A percentile compares a stretch with the other conserved stretches of the same genome.
These are phyloP conservation scores for Gibbula magus DNA, from an alignment of 2,888 invertebrate species.

Conservation along the genomic window DNA sequence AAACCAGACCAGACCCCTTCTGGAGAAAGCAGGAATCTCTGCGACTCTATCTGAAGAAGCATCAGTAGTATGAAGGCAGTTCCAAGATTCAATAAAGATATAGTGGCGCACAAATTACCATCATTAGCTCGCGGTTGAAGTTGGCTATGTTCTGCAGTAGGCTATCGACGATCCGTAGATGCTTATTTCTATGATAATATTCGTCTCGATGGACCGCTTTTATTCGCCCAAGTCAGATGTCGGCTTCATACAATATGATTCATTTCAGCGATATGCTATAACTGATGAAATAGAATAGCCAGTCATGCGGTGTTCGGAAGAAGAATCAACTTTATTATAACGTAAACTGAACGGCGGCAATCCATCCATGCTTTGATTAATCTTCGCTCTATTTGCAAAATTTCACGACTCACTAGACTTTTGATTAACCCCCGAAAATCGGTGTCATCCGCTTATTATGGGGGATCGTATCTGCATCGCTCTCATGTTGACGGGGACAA, in stretches of 20 bases:
- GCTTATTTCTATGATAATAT: slow-evolving; percentile 45
- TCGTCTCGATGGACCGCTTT: slow-evolving; percentile 31
- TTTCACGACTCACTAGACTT: slow-evolving; percentile 41
- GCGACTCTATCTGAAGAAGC: not conserved
- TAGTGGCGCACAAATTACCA: slow-evolving; percentile 38
- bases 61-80: not conserved
- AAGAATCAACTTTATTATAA: slow-evolving; percentile 40
- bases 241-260: slow-evolving; percentile 42
- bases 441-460: slow-evolving; percentile 28
- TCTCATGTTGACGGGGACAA: slow-evolving; percentile 14
- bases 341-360: slow-evolving; percentile 32
- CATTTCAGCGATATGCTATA: slow-evolving; percentile 42
- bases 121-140: slow-evolving; percentile 35
- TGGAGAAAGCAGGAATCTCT: too few relatives aligned
- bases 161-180: slow-evolving; percentile 25
- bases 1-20: too few relatives aligned
- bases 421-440: slow-evolving; percentile 44
- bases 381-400: slow-evolving; percentile 45
- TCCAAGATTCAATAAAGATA: slow-evolving; percentile 43
- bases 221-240: slow-evolving; percentile 38
- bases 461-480: slow-evolving; percentile 18
- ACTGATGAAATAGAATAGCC: slow-evolving; percentile 36
- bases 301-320: slow-evolving; percentile 29
- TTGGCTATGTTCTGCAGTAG: slow-evolving; percentile 25
- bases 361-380: slow-evolving; percentile 39